Percentiles rank a stretch among this genome's conserved stretches.
Evolutionary conservation across 2,888 invertebrate species (phyloP).

Genomic region (Andrena bucephala): DNA sequence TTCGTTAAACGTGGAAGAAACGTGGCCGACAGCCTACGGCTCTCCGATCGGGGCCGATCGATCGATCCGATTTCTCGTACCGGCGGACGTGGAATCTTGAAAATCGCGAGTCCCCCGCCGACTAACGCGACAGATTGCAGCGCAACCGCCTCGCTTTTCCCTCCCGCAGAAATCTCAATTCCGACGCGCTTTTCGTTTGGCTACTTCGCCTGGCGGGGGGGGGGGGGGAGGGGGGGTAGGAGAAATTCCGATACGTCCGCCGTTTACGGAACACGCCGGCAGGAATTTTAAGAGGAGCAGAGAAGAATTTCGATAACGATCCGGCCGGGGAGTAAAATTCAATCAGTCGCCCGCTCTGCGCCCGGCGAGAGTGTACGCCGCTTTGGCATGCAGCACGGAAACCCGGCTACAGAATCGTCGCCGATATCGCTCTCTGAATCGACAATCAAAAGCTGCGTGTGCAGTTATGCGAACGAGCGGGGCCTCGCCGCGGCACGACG

Average conservation of each 20-base stretch:
- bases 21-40: conserved; percentile 51
- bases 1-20: conserved; percentile 67
- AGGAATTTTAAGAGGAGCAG: conserved; percentile 29
- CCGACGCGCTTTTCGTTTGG: too few relatives aligned
- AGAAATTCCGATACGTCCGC: conserved; percentile 10
- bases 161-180: background rate
- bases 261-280: background rate
- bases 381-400: conserved; percentile 58
- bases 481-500: conserved; percentile 11
- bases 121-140: conserved; percentile 10
- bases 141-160: conserved; percentile 26
- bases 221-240: too few relatives aligned
- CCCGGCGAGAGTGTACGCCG: conserved; percentile 1
- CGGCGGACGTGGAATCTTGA: conserved; percentile 20
- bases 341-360: conserved; percentile 22
- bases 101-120: background rate
- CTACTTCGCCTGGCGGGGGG: background rate
- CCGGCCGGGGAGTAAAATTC: conserved; percentile 38
- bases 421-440: conserved; percentile 60
- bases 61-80: conserved; percentile 50
- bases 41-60: conserved; percentile 57
- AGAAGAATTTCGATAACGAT: conserved; percentile 51
- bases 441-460: conserved; percentile 60
- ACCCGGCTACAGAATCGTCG: conserved; percentile 54
- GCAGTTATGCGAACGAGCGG: conserved; percentile 54